Evolutionary conservation across 2,888 invertebrate species (phyloP).

Genomic region (Pycnomerus fuliginosus): DNA sequence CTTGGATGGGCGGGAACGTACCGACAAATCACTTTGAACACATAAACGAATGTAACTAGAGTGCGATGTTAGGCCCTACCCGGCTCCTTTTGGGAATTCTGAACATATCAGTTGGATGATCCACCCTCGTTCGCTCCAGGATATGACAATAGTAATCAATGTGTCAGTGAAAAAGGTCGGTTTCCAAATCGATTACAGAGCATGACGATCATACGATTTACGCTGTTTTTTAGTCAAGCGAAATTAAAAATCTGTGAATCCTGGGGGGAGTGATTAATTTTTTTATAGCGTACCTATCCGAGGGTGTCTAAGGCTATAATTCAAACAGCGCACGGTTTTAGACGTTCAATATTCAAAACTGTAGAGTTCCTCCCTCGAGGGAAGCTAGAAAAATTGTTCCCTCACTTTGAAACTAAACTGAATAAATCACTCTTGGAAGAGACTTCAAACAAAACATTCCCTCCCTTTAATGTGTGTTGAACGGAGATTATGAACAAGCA

Average conservation of each 20-base stretch:
- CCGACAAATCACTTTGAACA: constrained; percentile 20
- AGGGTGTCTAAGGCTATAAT: constrained; percentile 1
- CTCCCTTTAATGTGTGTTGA: constrained; percentile 19
- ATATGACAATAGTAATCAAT: constrained; percentile 23
- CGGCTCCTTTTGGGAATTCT: constrained; percentile 17
- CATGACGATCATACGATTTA: neutral
- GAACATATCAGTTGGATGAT: constrained; percentile 23
- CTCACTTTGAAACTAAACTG: constrained; percentile 33
- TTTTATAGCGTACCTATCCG: neutral
- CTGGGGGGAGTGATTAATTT: neutral
- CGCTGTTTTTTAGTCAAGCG: neutral
- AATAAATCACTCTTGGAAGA: constrained; percentile 35
- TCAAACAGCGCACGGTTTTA: constrained; percentile 19
- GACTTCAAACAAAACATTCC: constrained; percentile 34
- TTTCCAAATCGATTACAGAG: constrained; percentile 14
- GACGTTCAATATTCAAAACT: constrained; percentile 34
- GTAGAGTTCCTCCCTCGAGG: constrained; percentile 27
- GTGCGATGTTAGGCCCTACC: constrained; percentile 17
- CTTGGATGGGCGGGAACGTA: too few relatives aligned
- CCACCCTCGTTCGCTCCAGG: constrained; percentile 20
- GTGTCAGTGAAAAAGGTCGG: constrained; percentile 19
- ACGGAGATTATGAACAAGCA: constrained; percentile 24
- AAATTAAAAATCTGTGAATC: neutral
- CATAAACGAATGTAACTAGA: constrained; percentile 20
- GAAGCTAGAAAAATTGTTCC: constrained; percentile 32